Conservation (phyloP, 2,888 invertebrate species). For the Biston betularia region DNA sequence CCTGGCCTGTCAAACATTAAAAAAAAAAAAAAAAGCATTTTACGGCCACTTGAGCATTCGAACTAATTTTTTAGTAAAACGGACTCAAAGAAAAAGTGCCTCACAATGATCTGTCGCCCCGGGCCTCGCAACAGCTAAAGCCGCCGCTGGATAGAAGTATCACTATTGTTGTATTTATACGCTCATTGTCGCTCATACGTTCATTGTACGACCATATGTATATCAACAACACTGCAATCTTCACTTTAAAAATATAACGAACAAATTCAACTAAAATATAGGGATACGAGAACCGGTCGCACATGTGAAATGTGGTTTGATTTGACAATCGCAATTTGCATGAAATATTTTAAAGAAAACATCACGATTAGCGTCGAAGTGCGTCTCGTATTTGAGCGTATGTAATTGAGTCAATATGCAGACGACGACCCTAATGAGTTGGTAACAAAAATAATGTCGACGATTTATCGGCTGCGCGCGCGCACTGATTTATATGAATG, state of each 20-base stretch:
- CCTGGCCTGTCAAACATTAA: too few relatives aligned
- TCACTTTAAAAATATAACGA: slow-evolving; percentile 3
- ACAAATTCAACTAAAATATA: slow-evolving; percentile 23
- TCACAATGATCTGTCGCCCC: too few relatives aligned
- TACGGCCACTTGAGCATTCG: too few relatives aligned
- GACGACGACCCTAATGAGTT: slow-evolving; percentile 85
- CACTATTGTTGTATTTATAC: too few relatives aligned
- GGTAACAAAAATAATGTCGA: slow-evolving; percentile 84
- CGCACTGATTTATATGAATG: slow-evolving; percentile 79
- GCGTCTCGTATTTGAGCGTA: slow-evolving; percentile 71
- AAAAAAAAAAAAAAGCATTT: too few relatives aligned
- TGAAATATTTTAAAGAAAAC: slow-evolving; percentile 66
- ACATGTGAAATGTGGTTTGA: slow-evolving; percentile 56
- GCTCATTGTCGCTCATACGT: too few relatives aligned
- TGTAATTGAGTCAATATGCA: slow-evolving; percentile 82
- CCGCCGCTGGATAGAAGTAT: too few relatives aligned
- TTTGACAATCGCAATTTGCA: slow-evolving; percentile 67
- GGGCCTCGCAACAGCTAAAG: too few relatives aligned
- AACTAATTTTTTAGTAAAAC: too few relatives aligned
- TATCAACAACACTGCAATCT: slow-evolving; percentile 27
- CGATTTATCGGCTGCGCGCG: slow-evolving; percentile 82
- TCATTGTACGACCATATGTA: slow-evolving; percentile 9
- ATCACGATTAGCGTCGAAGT: slow-evolving; percentile 55
- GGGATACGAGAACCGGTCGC: slow-evolving; percentile 35
- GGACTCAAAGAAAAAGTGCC: too few relatives aligned